Conservation (phyloP, 2,797 vertebrate genomes). For the Poliocrania exsul region DNA sequence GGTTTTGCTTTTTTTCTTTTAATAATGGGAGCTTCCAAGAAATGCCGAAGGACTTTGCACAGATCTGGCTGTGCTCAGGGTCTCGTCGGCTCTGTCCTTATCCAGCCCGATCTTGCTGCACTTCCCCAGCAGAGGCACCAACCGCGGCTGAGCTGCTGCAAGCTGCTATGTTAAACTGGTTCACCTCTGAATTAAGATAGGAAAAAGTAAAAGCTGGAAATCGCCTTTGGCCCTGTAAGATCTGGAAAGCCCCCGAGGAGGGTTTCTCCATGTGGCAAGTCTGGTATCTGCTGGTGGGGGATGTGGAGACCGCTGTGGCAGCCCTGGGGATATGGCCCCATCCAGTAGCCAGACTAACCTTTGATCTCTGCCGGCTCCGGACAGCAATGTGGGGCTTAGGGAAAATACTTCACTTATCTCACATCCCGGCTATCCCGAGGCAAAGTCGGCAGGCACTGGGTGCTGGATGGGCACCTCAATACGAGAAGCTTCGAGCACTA, state of each 20-base stretch:
- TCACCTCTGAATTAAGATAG: neutral
- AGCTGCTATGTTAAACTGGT: neutral
- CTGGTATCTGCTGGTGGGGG: neutral
- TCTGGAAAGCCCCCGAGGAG: neutral
- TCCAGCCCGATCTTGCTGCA: neutral
- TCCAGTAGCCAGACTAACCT: slow-evolving; percentile 37
- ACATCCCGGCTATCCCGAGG: neutral
- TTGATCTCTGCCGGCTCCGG: slow-evolving; percentile 14
- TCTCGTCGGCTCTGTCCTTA: neutral
- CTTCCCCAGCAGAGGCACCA: neutral
- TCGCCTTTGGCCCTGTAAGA: neutral
- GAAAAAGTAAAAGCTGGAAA: neutral
- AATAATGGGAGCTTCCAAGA: slow-evolving; percentile 30
- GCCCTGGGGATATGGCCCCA: neutral
- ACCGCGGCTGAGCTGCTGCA: neutral
- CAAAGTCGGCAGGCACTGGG: neutral
- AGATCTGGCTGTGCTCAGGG: neutral
- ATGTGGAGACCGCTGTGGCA: neutral
- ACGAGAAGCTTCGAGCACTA: neutral
- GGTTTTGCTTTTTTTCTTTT: neutral
- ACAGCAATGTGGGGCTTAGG: neutral
- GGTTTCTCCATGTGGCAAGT: neutral
- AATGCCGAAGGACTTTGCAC: slow-evolving; percentile 38
- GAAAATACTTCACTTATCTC: slow-evolving; percentile 41
- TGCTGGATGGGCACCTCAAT: neutral